Base-by-base conservation (phyloP, 2,888 invertebrate genomes). In the Gymnosoma rotundatum region DNA sequence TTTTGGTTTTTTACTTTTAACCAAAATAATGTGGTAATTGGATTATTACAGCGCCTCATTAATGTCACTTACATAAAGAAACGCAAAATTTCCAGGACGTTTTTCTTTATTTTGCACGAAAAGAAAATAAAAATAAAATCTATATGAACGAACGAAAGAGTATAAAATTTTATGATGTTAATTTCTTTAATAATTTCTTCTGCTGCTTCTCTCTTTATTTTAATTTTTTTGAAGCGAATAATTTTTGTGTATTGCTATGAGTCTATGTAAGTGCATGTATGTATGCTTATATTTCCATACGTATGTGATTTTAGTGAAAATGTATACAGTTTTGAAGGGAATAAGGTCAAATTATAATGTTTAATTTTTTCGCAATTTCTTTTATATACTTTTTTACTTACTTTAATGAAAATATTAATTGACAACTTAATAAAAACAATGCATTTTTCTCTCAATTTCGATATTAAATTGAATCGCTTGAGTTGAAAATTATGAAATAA, bases 21-120 rank as follows among this genome's bases (percentile, higher is more conserved):
- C 69, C 63, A 70, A 75, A 75, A 81, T 67, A 78, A 63, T 75
- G 75, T 78, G 76, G 76, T 84, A 84, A 81, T 84, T 84, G 83
- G 78, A 73, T 84, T 78, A 80, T 84, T 84, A 78, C 48, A 78
- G 76, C 80, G 83, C 78, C 80, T 73, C 83, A 80, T 84, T 81
- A 84, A 80, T 78, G 78, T 80, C 80, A 73, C 73, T 69, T 78
- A 70, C 64, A 81, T 50, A 69, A 81, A 70, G 64, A 81, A 61
- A 74, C n/a, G 32, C 42, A 50, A 75, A 81, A 81, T 81, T 75
- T 56, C 70, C 74, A 58, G 42, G 75, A 81, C 75, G 42, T 64
- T 81, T 75, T 64, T 38, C 64, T 75, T 5, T 45, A n/a, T 20
- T 25, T 12, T 9, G 18, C 38, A 60, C 32, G 56, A 52, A 52